Base-by-base conservation (phyloP, 2,888 invertebrate species). In the Ceratothoa steindachneri region DNA sequence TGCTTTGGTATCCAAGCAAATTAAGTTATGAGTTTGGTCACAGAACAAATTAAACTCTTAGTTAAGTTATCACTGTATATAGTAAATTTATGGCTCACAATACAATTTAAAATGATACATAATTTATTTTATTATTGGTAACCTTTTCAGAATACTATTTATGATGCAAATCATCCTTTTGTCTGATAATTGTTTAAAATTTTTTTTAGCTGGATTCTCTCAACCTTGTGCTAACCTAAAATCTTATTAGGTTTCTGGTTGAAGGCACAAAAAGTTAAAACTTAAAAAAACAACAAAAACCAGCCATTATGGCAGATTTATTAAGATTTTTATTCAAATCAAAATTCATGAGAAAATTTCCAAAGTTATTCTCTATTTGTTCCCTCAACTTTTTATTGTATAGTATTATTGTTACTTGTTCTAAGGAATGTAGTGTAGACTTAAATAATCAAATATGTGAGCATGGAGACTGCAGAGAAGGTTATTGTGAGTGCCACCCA, bases 401-500 rank as follows among this genome's bases (percentile, higher is more conserved):
- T 60, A 60, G 60, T 24, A n/a, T 60, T 60, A 60, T 60, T 60
- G 60, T 60, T 60, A 60, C 22, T 60, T 60, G 22, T 60, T 60
- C 60, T 60, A 60, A 60, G 24, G 60, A 60, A 60, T 60, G 60
- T 60, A 60, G 60, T 60, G n/a, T 60, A 60, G 60, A 24, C 12
- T 12, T 24, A 12, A 60, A 24, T 60, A 60, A 60, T 60, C 22
- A 60, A 24, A 24, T 60, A 22, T 60, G 60, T 60, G 22, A n/a
- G 12, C 60, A 70, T 64, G 70, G 70, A 22, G 30, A 60, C 12
- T 70, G 70, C 22, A 52, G 30, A 22, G 70, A 70, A 7, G 41
- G 41, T 15, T 60, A 70, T 31, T 87, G 87, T 81, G 73, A 80
- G 5, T 87, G 87, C 81, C 80, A 84, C 19, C 80, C 81, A 31